Percentiles rank a stretch among this genome's conserved stretches.
Conservation (phyloP, 2,113 vertebrate species). For the Danionella cerebrum region DNA sequence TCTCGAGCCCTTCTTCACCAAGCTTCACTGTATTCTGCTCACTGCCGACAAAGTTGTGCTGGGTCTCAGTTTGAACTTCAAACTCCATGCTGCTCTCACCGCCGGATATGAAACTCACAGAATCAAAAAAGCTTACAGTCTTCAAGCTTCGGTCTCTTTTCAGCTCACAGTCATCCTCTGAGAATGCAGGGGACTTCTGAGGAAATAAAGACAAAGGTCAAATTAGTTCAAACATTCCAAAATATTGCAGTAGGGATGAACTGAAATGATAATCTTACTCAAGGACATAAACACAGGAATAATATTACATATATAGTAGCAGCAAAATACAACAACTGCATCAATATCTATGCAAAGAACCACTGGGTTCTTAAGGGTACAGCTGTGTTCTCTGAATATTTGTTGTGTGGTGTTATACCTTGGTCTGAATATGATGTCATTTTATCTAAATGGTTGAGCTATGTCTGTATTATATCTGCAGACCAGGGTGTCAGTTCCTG, state of each 20-base stretch:
- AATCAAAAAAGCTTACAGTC: constrained; percentile 75
- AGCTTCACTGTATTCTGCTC: constrained; percentile 69
- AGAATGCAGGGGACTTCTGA: constrained; percentile 73
- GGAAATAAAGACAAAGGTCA: constrained; percentile 35
- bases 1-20: constrained; percentile 73
- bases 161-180: constrained; percentile 79
- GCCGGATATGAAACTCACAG: constrained; percentile 65
- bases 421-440: no score
- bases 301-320: no score
- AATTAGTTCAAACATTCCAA: neutral
- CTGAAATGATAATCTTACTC: neutral
- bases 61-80: constrained; percentile 68
- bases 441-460: no score
- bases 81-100: constrained; percentile 80
- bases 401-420: no score
- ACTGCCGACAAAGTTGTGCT: constrained; percentile 55
- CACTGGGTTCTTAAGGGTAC: no score
- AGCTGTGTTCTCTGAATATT: no score
- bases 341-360: no score
- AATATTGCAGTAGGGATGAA: neutral
- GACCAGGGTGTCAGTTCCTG: no score
- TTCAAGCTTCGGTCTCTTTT: constrained; percentile 65
- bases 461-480: no score
- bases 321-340: no score
- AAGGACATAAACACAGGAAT: no score